Percentiles rank a stretch among this genome's conserved stretches.
Evolutionary conservation across 2,113 vertebrate species (phyloP).

Genomic region (Corynorhinus townsendii): DNA sequence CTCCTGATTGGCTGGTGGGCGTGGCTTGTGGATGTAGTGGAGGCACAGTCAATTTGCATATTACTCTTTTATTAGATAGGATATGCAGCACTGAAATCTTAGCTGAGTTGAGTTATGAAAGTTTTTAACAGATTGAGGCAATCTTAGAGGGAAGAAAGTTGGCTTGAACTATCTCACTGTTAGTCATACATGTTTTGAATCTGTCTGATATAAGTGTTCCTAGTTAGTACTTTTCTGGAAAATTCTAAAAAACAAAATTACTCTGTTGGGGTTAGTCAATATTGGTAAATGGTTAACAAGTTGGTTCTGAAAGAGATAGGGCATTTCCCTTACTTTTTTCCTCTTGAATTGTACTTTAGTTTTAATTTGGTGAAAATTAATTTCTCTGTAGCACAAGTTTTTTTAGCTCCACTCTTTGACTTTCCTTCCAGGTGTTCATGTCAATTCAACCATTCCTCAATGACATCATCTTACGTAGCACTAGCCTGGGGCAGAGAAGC

Average conservation of each 20-base stretch:
- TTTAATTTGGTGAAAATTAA: neutral
- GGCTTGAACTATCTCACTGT: neutral
- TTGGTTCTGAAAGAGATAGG: neutral
- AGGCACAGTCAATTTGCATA: no score
- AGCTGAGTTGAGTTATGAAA: conserved; percentile 34
- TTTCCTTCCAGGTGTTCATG: neutral
- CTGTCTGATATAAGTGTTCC: neutral
- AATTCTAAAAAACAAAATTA: neutral
- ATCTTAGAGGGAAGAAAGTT: conserved; percentile 18
- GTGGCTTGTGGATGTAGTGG: no score
- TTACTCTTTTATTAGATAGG: no score
- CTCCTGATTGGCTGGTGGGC: no score
- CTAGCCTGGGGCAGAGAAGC: neutral
- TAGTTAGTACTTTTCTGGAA: neutral
- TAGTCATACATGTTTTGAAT: conserved; percentile 27
- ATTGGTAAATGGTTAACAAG: neutral
- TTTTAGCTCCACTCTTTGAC: neutral
- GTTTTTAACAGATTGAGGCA: conserved; percentile 32
- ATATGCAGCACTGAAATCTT: neutral
- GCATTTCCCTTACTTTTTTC: neutral
- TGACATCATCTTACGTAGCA: neutral
- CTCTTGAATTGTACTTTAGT: neutral
- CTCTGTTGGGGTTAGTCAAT: neutral
- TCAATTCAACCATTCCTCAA: neutral
- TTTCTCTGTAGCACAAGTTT: neutral